phyloP scores from a whole-genome alignment of 2,797 vertebrate genomes.

The Callimico goeldii region DNA sequence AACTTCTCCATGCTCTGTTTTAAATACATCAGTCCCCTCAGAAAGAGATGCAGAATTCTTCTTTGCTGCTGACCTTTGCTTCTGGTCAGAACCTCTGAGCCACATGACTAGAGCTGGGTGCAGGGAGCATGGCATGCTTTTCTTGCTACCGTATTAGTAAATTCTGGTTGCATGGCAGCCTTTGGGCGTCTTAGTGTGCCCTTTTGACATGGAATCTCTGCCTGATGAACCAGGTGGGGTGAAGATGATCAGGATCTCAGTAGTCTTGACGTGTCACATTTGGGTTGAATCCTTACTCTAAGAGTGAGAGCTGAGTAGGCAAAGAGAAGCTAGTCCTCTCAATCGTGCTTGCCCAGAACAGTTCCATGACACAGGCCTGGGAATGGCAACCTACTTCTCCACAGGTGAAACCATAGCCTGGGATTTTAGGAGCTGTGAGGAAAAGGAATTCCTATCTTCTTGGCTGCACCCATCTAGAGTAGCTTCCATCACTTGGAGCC shows the following conservation, averaged over 20 bases:
- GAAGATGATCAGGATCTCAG: background rate
- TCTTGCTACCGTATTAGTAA: background rate
- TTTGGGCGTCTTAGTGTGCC: background rate
- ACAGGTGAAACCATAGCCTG: background rate
- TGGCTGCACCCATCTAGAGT: background rate
- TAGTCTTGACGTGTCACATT: background rate
- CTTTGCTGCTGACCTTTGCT: background rate
- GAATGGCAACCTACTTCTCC: background rate
- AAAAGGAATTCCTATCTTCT: background rate
- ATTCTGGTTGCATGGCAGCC: background rate
- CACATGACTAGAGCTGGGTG: background rate
- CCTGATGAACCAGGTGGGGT: background rate
- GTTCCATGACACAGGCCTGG: background rate
- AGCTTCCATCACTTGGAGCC: background rate
- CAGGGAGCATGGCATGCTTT: background rate
- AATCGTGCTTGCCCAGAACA: background rate
- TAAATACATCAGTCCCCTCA: background rate
- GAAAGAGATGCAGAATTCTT: background rate
- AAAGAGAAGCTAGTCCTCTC: background rate
- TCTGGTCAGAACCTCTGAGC: background rate
- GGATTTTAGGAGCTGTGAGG: background rate
- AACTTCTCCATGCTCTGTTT: slow-evolving; percentile 1
- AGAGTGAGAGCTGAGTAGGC: background rate
- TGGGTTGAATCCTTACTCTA: background rate
- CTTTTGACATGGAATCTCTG: background rate